Evolutionary conservation across 2,888 invertebrate species (phyloP), one percentile per base, ranked within the genome.

Genomic region (Melinopterus prodromus): DNA sequence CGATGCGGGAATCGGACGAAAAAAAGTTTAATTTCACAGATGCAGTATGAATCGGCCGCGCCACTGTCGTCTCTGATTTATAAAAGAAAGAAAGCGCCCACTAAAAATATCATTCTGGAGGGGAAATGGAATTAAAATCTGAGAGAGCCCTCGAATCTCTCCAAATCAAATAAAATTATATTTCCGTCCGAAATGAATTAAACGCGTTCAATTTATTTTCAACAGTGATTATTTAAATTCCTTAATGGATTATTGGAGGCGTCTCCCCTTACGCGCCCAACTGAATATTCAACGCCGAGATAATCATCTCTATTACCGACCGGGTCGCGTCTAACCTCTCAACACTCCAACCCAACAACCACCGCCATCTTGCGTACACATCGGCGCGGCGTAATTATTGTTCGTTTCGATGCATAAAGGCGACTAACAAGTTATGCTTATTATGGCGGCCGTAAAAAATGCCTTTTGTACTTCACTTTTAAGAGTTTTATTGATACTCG

Each of bases 101-200:
- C 53, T 1, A 53, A 6, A 53, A 53, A 53, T 53, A 53, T 53
- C 53, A 53, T 7, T 53, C 36, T n/a, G 74, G 74, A 74, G 69
- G 16, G 15, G 77, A 53, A 70, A 77, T 69, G 77, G 77, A 77
- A 77, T 77, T 77, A 77, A 77, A 77, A 77, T 77, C 77, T 69
- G 36, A 36, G 69, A 77, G 70, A 26, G n/a, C 14, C 69, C n/a
- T n/a, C 16, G 16, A 26, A 26, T 26, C 74, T 36, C 35, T 36
- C 74, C 36, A 77, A 77, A 26, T 77, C 77, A 77, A 77, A 77
- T 77, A 77, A 77, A 77, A 77, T 77, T 77, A 77, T 77, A 77
- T 77, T 77, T 77, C 69, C 77, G 70, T 77, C 70, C 70, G 77
- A 77, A 15, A 69, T 69, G 77, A 77, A 77, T 77, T 77, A 77